These are phyloP conservation scores for Cyclopterus lumpus DNA, from an alignment of 2,797 vertebrate genomes.

Conservation along the genomic window DNA sequence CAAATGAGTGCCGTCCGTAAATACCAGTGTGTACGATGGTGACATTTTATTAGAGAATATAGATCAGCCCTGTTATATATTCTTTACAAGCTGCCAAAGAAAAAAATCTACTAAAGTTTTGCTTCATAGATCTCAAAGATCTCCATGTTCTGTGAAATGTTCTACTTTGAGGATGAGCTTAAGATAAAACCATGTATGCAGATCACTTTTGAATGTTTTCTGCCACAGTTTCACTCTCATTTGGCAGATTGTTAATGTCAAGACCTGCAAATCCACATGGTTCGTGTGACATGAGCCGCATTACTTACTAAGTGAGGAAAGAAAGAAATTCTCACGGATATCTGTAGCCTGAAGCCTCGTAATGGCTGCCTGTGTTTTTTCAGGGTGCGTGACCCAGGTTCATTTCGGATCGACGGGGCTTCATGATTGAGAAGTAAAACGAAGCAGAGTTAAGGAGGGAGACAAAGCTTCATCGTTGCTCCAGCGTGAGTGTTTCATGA, in stretches of 20 bases:
- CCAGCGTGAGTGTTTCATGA: slow-evolving; percentile 54
- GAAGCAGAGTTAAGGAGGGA: slow-evolving; percentile 10
- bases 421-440: slow-evolving; percentile 19
- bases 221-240: not conserved
- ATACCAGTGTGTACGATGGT: not conserved
- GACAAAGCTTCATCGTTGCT: slow-evolving; percentile 29
- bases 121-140: not conserved
- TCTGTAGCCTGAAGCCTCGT: slow-evolving; percentile 9
- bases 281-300: slow-evolving; percentile 14
- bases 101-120: not conserved
- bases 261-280: slow-evolving; percentile 23
- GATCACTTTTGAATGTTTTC: not conserved
- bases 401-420: slow-evolving; percentile 13
- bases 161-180: not conserved
- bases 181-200: not conserved
- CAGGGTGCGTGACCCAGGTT: slow-evolving; percentile 8
- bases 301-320: not conserved
- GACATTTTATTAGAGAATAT: not conserved
- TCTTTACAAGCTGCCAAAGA: not conserved
- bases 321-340: slow-evolving; percentile 6
- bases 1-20: not conserved
- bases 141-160: not conserved
- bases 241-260: slow-evolving; percentile 16
- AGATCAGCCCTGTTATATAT: not conserved
- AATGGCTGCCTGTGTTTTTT: slow-evolving; percentile 10